Base-by-base conservation (phyloP, 2,888 invertebrate species). In the Nowickia ferox region DNA sequence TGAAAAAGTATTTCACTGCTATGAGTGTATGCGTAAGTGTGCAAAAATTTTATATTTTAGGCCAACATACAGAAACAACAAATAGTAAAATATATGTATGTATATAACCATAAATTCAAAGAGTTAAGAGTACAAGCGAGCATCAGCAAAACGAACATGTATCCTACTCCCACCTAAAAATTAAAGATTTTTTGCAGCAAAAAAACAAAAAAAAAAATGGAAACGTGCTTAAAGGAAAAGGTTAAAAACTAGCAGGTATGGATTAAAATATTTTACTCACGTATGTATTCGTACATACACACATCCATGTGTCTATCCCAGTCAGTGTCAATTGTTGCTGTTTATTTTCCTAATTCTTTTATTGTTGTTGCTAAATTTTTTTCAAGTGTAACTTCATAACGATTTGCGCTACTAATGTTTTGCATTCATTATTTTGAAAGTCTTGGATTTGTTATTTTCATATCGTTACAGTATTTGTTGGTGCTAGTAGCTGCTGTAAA, bases 81-180 rank as follows among this genome's bases (percentile, higher is more conserved):
- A 30, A 2, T 30, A 30, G 30, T 30, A 30, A 30, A 30, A 2
- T 30, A 30, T 30, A 30, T 30, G 30, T 30, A 30, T 30, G 30
- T 30, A 30, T 30, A 30, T 4, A 30, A 30, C 4, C 9, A 53
- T 11, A 10, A 57, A 57, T 30, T 51, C 22, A 53, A 19, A 53
- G 19, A 53, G 69, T 69, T 53, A 42, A 53, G 2, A 55, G 9
- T 8, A 22, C 15, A 15, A 66, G 22, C 4, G 10, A 51, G 51
- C 9, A 38, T 8, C 30, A 72, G 17, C 11, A 57, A 59, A n/a
- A 8, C 57, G 13, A 46, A 53, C 55, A 44, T 4, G 2, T 40
- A 13, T 15, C 51, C 65, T 59, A 78, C 79, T 61, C 71, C 76
- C 57, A 84, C 76, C 15, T 30, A 44, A 65, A 84, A 74, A 79